Base-by-base conservation (phyloP, 2,797 vertebrate species). In the Eremophila alpestris region DNA sequence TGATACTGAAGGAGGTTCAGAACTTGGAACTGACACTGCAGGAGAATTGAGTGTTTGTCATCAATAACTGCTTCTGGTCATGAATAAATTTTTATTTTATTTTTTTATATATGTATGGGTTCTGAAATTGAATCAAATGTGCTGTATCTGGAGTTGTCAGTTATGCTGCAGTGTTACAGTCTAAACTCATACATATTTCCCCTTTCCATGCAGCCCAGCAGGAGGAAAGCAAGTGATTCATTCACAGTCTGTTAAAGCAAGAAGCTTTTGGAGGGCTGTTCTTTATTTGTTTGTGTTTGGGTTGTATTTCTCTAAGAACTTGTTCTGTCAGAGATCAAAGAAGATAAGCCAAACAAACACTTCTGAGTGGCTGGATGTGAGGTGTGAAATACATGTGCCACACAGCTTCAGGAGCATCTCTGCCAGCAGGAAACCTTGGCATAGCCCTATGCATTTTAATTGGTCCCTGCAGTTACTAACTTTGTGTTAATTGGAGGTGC, bases 91-190 rank as follows among this genome's bases (percentile, higher is more conserved):
- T 29, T 22, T 29, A 10, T 24, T 9, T 77, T 29, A 10, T 24
- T 8, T 77, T 16, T 63, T 2, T n/a, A 10, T 30, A 1, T 30
- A 26, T 16, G 0, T 10, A 3, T 26, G 8, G 6, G 12, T 1
- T 18, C 4, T 48, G 17, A 45, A 48, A 34, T 21, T 16, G 5
- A 62, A 40, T n/a, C 22, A 9, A 5, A 0, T 32, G 3, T 38
- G 38, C 19, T 30, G 19, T 52, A 15, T 27, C 32, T 64, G 43
- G 20, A 21, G 21, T 59, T 46, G 32, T 32, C 32, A 45, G 16
- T n/a, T 23, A 7, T 2, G 5, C 27, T 69, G 20, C 51, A 46
- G 3, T 7, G 7, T 52, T 80, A 18, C 15, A 55, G 5, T 59
- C 38, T 43, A 3, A 70, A 60, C 48, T 82, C 40, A 18, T 5